These are phyloP conservation scores for Xestia xanthographa DNA, from an alignment of 2,888 invertebrate species.

Conservation along the genomic window DNA sequence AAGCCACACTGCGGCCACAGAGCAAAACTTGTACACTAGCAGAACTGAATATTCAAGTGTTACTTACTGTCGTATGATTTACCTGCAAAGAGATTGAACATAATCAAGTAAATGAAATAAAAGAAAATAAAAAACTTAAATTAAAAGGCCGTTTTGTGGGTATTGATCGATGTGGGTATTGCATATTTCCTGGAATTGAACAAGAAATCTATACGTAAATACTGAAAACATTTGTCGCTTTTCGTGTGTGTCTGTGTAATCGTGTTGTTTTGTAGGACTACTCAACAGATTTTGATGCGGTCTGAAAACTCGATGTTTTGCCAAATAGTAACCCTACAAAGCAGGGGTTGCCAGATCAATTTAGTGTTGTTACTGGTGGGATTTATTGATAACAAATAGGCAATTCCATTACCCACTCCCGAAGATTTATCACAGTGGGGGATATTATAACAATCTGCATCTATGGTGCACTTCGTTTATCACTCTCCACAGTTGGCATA, in stretches of 20 bases:
- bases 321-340: background rate
- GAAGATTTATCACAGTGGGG: background rate
- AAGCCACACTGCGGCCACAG: conserved; percentile 59
- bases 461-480: background rate
- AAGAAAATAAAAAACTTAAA: background rate
- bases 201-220: background rate
- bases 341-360: background rate
- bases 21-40: conserved; percentile 50
- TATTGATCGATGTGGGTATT: background rate
- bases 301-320: background rate
- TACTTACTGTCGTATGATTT: conserved; percentile 60
- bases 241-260: conserved; percentile 1
- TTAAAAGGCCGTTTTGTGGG: background rate
- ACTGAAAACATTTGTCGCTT: background rate
- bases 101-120: conserved; percentile 48
- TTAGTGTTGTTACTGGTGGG: background rate
- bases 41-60: conserved; percentile 58
- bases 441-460: background rate
- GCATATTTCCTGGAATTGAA: background rate
- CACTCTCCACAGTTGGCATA: background rate
- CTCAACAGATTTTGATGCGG: background rate
- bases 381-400: conserved; percentile 8
- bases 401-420: background rate
- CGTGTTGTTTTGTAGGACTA: background rate
- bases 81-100: conserved; percentile 60